These are phyloP conservation scores for Tachina lurida DNA, from an alignment of 2,888 invertebrate genomes.

Conservation along the genomic window DNA sequence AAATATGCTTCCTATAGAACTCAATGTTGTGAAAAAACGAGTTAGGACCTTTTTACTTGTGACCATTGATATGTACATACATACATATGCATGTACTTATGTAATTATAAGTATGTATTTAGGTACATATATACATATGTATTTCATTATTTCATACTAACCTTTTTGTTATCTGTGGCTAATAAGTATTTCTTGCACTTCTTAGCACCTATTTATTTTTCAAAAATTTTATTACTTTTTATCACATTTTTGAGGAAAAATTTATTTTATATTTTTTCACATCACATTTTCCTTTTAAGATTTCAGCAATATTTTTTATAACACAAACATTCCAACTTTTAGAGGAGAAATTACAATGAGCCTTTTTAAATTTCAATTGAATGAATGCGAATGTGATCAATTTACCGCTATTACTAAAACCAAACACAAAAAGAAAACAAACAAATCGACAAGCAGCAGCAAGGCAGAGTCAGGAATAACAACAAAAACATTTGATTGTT, in stretches of 20 bases:
- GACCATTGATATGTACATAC: no score
- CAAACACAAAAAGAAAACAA: constrained; percentile 10
- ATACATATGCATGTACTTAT: no score
- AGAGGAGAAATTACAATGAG: constrained; percentile 44
- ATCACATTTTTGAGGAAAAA: constrained; percentile 7
- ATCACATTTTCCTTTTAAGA: not conserved
- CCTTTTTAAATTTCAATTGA: constrained; percentile 34
- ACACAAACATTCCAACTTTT: constrained; percentile 12
- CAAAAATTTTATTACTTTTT: no score
- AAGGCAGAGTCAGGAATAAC: not conserved
- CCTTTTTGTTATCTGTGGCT: not conserved
- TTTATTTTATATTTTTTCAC: constrained; percentile 14
- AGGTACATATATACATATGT: no score
- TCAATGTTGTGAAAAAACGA: no score
- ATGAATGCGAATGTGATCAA: constrained; percentile 49
- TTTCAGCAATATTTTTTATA: not conserved
- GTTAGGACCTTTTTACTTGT: no score
- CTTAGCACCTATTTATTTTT: not conserved
- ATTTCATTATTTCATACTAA: no score
- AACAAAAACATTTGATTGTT: constrained; percentile 48
- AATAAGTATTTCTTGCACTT: constrained; percentile 2
- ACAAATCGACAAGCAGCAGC: not conserved
- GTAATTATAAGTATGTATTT: no score
- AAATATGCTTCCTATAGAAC: no score
- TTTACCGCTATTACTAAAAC: constrained; percentile 62